Base-by-base conservation (phyloP, 2,113 vertebrate genomes). In the Tupaia chinensis region DNA sequence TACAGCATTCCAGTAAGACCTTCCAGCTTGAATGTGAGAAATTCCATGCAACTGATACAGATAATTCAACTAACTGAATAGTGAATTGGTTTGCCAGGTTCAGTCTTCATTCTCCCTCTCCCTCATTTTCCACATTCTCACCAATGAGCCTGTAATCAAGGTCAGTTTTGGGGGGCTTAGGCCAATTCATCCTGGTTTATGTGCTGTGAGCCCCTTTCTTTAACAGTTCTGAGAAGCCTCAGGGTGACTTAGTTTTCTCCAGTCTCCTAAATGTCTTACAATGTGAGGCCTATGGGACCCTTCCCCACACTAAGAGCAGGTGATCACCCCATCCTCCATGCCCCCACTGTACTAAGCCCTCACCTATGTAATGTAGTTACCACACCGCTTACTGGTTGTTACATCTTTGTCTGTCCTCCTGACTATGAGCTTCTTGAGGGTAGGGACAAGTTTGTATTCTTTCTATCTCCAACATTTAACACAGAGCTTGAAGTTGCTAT, bases 371-470 rank as follows among this genome's bases (percentile, higher is more conserved):
- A 85, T 19, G 8, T 1, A 81, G 53, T 74, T 94, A 65, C 34
- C 29, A 56, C 8, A 73, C 22, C 44, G 54, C 70, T 73, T 79
- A 72, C 58, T 22, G 3, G 32, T 56, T 29, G 66, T 60, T 53
- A 89, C 20, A 19, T 1, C 4, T 15, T 44, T 23, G 32, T 23
- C 60, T 61, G 54, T 53, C 22, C 72, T 94, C 34, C 58, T 0
- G 3, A 96, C 69, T 87, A 78, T 20, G 73, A 93, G 86, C 79
- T 72, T 70, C 79, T 79, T 94, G 87, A 96, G 79, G 91, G 94
- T 11, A 96, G 29, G 56, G 32, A 53, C 19, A 63, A 68, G 69
- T 73, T 95, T 69, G 81, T 84, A n/a, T 27, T 80, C 87, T 92
- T 89, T 87, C 54, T 63, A 89, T 25, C 13, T 20, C 58, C 53